Evolutionary conservation across 1,140 invertebrate genomes (phyloP), one percentile per base, ranked within the genome.

Genomic region (Ladona fulva): DNA sequence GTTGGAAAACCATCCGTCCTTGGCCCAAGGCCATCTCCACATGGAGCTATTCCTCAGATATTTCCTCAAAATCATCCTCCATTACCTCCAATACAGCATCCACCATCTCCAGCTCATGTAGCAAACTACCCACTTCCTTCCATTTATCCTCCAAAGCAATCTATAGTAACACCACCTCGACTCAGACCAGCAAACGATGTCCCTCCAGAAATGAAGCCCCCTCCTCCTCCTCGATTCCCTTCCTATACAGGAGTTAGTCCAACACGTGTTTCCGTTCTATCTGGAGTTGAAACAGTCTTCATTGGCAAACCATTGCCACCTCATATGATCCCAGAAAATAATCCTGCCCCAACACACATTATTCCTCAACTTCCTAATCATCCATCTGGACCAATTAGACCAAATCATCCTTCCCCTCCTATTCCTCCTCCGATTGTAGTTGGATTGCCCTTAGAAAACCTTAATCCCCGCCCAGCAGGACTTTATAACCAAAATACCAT

Each of bases 1-100:
- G 91, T 94, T 78, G 93, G 93, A 16, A 92, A 91, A 82, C 93
- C 92, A 0, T 91, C 91, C 42, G 90, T 92, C 78, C 87, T 91
- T 79, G 89, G 89, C 10, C 90, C 91, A 0, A 84, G 89, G 79
- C 87, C 89, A 29, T 66, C 12, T 66, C 89, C 89, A 0, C 83
- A 86, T 14, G 86, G 24, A 75, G 74, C 1, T 16, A 1, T 42
- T 75, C 74, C 74, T 8, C 74, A 25, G 24, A 16, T 42, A 25
- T 42, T 5, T 75, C 74, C 74, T 75, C 74, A 75, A 75, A 75
- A 25, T 25, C 24, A 75, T 75, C 16, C 19, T 75, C 24, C 24
- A 16, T 19, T 25, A 24, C 74, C 24, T 10, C 74, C 74, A 75
- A 24, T 75, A 19, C 78, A 79, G 25, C 75, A 59, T 29, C 42